Evolutionary conservation across 1,140 invertebrate genomes (phyloP), one percentile per base, ranked within the genome.

Genomic region (Eupristina koningsbergeri): DNA sequence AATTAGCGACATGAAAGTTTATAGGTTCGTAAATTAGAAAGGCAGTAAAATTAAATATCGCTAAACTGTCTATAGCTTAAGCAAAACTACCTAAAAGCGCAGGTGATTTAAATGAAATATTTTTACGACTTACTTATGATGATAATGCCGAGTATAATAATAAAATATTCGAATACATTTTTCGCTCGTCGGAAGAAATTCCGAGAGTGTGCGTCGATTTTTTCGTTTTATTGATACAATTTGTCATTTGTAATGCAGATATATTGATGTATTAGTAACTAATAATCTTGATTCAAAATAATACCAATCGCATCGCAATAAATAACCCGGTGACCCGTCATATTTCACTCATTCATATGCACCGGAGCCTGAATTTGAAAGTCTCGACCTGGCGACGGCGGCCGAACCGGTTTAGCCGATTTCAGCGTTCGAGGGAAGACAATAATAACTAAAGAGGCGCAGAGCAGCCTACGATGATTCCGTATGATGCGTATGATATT

Each of bases 271-370:
- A 84, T 79, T 84, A 74, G 76, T 74, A 74, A 74, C 50, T 74
- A 80, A 84, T 84, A 71, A 84, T 84, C 82, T 71, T 64, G 74
- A 84, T 47, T 84, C 53, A 75, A 80, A 84, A 74, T 84, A 84
- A 84, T 79, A 78, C 67, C 64, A 45, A 84, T 79, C 76, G 67
- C 76, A 34, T 26, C 8, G 82, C 53, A n/a, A 80, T 84, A 84
- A 84, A 84, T 84, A 84, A 80, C n/a, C 76, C 39, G 64, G 67
- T 63, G 75, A 61, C 77, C 81, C 67, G 69, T 47, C 76, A 84
- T 80, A 84, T 84, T 84, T 84, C 82, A 80, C 69, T 63, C 53
- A 71, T 36, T 36, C 82, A 29, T 39, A 47, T 36, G 31, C 75
- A 71, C n/a, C 5, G 34, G 81, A 71, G 63, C 39, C 63, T 45